Evolutionary conservation across 2,888 invertebrate species (phyloP).

Genomic region (Diarsia dahlii): DNA sequence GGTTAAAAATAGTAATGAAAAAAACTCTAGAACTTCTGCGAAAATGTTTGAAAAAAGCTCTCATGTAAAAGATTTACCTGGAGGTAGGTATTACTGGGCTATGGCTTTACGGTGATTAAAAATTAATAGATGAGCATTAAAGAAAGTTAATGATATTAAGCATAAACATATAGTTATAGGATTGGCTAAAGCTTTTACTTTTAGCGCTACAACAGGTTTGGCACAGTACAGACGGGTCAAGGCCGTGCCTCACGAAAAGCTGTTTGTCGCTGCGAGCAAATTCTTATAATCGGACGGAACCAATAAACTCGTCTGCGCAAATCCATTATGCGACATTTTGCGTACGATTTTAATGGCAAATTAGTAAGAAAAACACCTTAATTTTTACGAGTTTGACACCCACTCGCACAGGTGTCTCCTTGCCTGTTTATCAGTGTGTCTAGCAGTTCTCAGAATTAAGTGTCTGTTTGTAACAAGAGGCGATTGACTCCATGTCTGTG

Average conservation of each 20-base stretch:
- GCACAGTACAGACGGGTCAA: constrained; percentile 84
- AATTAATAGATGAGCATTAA: constrained; percentile 23
- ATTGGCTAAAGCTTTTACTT: constrained; percentile 87
- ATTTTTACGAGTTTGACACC: constrained; percentile 71
- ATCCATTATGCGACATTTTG: constrained; percentile 68
- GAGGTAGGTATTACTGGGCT: neutral
- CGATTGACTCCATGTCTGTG: constrained; percentile 60
- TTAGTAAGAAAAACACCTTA: constrained; percentile 71
- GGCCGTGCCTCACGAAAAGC: constrained; percentile 82
- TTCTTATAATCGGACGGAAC: constrained; percentile 76
- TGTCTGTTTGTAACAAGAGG: constrained; percentile 52
- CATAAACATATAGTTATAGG: constrained; percentile 62
- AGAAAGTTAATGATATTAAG: constrained; percentile 43
- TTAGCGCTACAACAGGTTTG: constrained; percentile 84
- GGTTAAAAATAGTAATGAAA: too few species aligned
- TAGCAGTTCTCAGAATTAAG: constrained; percentile 68
- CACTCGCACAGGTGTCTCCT: constrained; percentile 74
- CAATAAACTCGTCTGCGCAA: constrained; percentile 80
- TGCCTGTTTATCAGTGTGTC: constrained; percentile 68
- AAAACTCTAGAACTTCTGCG: neutral
- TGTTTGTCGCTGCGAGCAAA: constrained; percentile 81
- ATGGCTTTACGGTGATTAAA: neutral
- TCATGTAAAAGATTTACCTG: neutral
- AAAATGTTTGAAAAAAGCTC: neutral
- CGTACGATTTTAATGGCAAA: constrained; percentile 62